Conservation (phyloP, 2,113 vertebrate species). For the Tichodroma muraria region DNA sequence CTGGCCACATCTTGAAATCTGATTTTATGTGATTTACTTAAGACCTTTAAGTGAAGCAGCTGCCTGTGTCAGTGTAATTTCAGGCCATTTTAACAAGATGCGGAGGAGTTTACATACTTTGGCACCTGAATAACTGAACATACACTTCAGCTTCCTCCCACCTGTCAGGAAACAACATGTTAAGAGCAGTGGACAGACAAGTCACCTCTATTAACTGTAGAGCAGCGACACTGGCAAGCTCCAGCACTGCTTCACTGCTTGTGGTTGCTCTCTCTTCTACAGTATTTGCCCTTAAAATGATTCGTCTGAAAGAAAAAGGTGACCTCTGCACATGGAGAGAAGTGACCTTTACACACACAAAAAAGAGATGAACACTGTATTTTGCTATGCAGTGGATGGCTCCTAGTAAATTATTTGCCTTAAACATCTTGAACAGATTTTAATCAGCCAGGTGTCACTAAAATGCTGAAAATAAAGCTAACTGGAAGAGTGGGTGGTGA, state of each 20-base stretch:
- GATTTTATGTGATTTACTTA: not conserved
- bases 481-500: not conserved
- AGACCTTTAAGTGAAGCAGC: not conserved
- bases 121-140: not conserved
- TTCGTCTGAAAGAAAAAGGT: not conserved
- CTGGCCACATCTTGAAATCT: not conserved
- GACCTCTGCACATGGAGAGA: not conserved
- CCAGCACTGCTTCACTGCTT: not conserved
- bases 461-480: not conserved
- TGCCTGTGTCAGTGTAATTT: not conserved
- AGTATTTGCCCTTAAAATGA: not conserved
- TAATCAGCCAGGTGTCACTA: not conserved
- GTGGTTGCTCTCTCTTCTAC: not conserved
- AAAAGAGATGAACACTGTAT: not conserved
- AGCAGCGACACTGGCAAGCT: not conserved
- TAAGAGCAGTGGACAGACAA: not conserved
- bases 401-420: not conserved
- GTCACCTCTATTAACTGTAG: not conserved
- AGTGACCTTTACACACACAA: not conserved
- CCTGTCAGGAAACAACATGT: not conserved
- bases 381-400: not conserved
- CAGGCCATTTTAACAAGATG: not conserved
- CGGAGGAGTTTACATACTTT: not conserved
- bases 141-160: not conserved
- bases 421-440: not conserved